Conservation (phyloP, 2,888 invertebrate genomes). For the Ormyrus thymus region DNA sequence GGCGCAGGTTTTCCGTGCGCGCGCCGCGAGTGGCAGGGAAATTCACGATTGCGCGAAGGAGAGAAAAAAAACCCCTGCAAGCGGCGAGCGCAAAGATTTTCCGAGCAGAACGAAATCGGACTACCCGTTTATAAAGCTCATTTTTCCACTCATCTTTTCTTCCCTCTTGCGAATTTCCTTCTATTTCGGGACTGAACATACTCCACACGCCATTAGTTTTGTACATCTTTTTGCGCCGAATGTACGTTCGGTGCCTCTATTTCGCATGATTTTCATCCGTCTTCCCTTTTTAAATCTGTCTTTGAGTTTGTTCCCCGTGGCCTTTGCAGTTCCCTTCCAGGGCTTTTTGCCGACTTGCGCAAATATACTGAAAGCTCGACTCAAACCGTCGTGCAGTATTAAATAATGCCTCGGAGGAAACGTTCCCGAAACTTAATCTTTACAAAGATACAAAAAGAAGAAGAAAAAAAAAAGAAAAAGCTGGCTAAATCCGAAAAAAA, state of each 20-base stretch:
- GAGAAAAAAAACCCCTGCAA: not conserved
- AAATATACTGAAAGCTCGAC: too few relatives aligned
- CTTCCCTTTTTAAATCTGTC: not conserved
- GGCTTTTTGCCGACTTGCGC: too few relatives aligned
- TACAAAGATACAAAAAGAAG: too few relatives aligned
- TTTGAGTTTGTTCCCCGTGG: not conserved
- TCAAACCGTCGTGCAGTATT: too few relatives aligned
- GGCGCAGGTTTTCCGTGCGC: not conserved
- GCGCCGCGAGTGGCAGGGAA: too few relatives aligned
- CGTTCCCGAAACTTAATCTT: too few relatives aligned
- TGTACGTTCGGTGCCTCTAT: not conserved
- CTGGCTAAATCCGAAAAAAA: too few relatives aligned
- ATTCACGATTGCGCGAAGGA: not conserved
- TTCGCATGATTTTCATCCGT: constrained; percentile 8
- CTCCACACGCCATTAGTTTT: too few relatives aligned
- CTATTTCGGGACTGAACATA: not conserved
- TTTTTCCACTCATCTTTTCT: not conserved
- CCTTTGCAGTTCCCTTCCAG: not conserved
- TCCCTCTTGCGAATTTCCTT: constrained; percentile 8
- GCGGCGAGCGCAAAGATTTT: constrained; percentile 16
- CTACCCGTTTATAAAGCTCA: constrained; percentile 25
- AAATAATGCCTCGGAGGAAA: too few relatives aligned
- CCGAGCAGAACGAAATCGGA: constrained; percentile 32
- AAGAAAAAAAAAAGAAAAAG: too few relatives aligned
- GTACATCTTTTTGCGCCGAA: too few relatives aligned